phyloP scores from a whole-genome alignment of 2,888 invertebrate species.

The Lamellibrachia satsuma region DNA sequence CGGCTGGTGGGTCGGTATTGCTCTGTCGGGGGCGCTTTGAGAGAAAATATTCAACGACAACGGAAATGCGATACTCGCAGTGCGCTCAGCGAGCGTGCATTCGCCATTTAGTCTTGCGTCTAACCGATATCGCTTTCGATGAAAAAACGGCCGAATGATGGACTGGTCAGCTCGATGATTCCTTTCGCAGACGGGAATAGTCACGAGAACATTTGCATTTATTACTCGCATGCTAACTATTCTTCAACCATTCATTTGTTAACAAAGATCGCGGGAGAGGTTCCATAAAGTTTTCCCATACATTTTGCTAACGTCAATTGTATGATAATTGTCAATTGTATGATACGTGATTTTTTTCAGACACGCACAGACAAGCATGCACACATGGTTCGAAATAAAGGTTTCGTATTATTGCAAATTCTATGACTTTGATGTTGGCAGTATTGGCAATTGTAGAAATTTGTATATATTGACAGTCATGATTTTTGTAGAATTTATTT shows the following conservation, averaged over 20 bases:
- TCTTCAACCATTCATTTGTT: background rate
- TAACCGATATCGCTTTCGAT: background rate
- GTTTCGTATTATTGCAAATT: background rate
- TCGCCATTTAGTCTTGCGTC: background rate
- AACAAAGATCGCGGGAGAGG: background rate
- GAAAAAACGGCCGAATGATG: background rate
- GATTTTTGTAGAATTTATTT: too few species aligned
- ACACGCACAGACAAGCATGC: too few species aligned
- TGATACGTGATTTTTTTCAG: too few species aligned
- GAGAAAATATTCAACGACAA: background rate
- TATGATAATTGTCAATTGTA: too few species aligned
- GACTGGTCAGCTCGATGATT: background rate
- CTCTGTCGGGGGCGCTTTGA: background rate
- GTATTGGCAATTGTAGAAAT: too few species aligned
- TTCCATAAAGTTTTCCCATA: background rate
- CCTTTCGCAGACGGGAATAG: background rate
- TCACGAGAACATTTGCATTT: background rate
- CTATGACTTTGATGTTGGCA: too few species aligned
- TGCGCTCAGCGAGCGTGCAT: background rate
- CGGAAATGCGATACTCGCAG: slow-evolving; percentile 6
- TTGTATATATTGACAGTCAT: too few species aligned
- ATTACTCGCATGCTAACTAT: background rate
- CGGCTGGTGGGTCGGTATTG: background rate
- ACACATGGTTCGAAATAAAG: too few species aligned
- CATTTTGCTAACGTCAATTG: too few species aligned